Conservation (phyloP, 2,888 invertebrate species). For the Trichopria drosophilae region DNA sequence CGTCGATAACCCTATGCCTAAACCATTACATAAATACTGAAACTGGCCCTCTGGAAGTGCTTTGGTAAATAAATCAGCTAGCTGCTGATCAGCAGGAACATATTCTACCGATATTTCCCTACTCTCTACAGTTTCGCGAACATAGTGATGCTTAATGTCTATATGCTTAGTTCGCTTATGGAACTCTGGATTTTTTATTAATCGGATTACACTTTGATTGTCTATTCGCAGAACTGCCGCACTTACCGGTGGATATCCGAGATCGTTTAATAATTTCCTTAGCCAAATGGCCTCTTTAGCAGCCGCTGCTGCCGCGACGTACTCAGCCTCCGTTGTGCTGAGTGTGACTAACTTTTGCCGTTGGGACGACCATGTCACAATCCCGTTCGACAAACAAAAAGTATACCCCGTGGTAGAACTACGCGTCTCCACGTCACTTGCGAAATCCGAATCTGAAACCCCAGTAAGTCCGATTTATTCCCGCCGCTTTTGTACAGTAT, state of each 20-base stretch:
- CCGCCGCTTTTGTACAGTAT: slow-evolving; percentile 9
- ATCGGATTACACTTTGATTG: background rate
- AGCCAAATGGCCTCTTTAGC: slow-evolving; percentile 13
- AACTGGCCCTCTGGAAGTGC: slow-evolving; percentile 8
- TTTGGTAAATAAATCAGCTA: slow-evolving; percentile 19
- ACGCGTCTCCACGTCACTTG: slow-evolving; percentile 5
- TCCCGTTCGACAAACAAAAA: background rate
- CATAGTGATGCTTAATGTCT: background rate
- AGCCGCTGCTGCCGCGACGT: slow-evolving; percentile 1
- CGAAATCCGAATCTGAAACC: slow-evolving; percentile 35
- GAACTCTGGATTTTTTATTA: slow-evolving; percentile 5
- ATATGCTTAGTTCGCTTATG: slow-evolving; percentile 4
- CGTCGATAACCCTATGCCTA: too few relatives aligned
- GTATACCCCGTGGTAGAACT: slow-evolving; percentile 3
- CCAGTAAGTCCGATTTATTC: background rate
- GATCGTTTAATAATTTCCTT: slow-evolving; percentile 3
- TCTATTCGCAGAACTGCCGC: slow-evolving; percentile 7
- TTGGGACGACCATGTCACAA: slow-evolving; percentile 1
- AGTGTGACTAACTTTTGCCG: background rate
- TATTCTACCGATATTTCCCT: slow-evolving; percentile 20
- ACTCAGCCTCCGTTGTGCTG: slow-evolving; percentile 10
- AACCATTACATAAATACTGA: too few relatives aligned
- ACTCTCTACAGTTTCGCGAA: background rate
- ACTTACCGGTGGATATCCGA: background rate
- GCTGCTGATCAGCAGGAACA: slow-evolving; percentile 25